Evolutionary conservation across 2,888 invertebrate species (phyloP).

Genomic region (Tetranychus piercei): DNA sequence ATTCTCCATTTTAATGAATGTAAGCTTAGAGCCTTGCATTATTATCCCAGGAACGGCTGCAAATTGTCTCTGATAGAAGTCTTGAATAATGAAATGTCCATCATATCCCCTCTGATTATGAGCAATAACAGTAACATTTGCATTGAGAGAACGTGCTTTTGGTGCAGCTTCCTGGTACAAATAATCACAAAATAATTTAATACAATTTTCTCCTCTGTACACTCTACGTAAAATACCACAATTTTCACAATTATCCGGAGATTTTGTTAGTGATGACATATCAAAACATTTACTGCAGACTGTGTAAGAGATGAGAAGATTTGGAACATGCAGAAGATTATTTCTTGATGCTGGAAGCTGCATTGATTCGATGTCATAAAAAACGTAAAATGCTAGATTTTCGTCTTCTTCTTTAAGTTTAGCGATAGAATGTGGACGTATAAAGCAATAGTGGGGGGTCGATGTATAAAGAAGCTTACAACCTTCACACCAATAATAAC

Average conservation of each 20-base stretch:
- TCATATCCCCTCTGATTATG: slow-evolving; percentile 20
- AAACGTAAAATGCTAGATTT: neutral
- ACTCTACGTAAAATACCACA: neutral
- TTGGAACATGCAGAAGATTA: neutral
- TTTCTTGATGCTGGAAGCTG: neutral
- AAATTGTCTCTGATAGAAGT: slow-evolving; percentile 13
- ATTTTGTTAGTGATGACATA: neutral
- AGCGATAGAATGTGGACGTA: neutral
- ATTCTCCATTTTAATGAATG: slow-evolving; percentile 12
- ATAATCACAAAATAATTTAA: slow-evolving; percentile 14
- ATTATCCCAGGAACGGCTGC: neutral
- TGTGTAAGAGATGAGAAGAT: neutral
- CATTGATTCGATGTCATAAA: slow-evolving; percentile 3
- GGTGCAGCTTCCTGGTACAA: slow-evolving; percentile 38
- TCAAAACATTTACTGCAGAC: neutral
- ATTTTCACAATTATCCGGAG: neutral
- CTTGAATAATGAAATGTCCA: slow-evolving; percentile 16
- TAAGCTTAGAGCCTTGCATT: slow-evolving; percentile 14
- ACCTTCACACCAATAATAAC: neutral
- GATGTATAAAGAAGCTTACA: neutral
- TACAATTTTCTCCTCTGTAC: slow-evolving; percentile 12
- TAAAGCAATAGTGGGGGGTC: neutral
- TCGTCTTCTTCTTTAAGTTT: neutral
- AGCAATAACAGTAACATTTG: neutral
- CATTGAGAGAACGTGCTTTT: neutral